These are phyloP conservation scores for Macquaria australasica DNA, from an alignment of 2,113 vertebrate species.

Conservation along the genomic window DNA sequence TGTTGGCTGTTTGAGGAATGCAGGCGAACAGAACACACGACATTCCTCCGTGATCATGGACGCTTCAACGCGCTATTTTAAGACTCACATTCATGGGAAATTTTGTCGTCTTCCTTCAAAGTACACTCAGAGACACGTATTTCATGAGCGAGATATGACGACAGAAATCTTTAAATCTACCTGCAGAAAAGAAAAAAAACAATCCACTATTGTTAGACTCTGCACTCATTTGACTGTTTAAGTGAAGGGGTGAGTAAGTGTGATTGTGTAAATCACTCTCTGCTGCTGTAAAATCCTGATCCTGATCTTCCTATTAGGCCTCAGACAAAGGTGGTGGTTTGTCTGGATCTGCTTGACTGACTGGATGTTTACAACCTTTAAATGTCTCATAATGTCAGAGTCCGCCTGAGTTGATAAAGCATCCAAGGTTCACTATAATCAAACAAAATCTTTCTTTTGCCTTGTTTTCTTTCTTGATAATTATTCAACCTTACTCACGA, in stretches of 20 bases:
- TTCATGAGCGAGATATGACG: not conserved
- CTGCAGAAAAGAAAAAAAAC: not conserved
- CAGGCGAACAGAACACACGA: constrained; percentile 67
- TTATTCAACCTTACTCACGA: not conserved
- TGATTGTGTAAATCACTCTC: not conserved
- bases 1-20: constrained; percentile 75
- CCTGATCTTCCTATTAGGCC: not conserved
- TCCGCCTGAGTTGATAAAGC: not conserved
- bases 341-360: not conserved
- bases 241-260: not conserved
- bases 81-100: constrained; percentile 36
- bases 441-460: not conserved
- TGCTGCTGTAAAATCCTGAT: constrained; percentile 5
- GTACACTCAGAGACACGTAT: rapidly evolving
- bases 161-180: not conserved
- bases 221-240: not conserved
- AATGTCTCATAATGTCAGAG: not conserved
- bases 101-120: not conserved
- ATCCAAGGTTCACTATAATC: not conserved
- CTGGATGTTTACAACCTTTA: not conserved
- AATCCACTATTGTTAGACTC: not conserved
- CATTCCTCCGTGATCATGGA: constrained; percentile 69
- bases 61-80: constrained; percentile 36
- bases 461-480: not conserved
- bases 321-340: not conserved